Base-by-base conservation (phyloP, 2,797 vertebrate species). In the Oryzias dopingdopingensis region DNA sequence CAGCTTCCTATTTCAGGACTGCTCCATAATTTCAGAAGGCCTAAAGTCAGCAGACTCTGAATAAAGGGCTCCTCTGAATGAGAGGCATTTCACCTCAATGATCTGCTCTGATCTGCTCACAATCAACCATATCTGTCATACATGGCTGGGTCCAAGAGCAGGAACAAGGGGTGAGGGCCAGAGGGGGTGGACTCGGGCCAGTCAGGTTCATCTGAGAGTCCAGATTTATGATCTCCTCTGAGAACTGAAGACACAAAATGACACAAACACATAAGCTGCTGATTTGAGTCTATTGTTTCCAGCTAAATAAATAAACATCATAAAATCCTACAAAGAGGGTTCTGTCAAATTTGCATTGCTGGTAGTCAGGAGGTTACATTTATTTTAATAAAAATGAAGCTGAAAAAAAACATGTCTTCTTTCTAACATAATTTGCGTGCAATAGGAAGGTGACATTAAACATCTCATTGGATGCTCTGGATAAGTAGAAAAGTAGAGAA, bases 1-100 rank as follows among this genome's bases (percentile, higher is more conserved):
- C 66, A 13, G 76, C 80, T 89, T 85, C 86, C 86, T 84, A 68
- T 84, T 86, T 86, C 75, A 83, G 81, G 82, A 84, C 87, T 87
- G 82, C 85, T 69, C 67, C 66, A 84, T 82, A 62, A 84, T 87
- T 90, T 88, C 86, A 88, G 84, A 79, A 83, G 76, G 67, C 61
- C 80, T 56, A 59, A 83, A 89, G 84, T 90, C 86, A 88, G 80
- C 61, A 62, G 92, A 53, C 24, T 5, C 23, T 22, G 48, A 14
- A 51, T 57, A 74, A 85, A 78, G 62, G 51, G 56, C 49, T 71
- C 68, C 72, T 79, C 56, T 83, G 77, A 86, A 88, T 80, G 81
- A 85, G 74, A 80, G 77, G 65, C 65, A 77, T 76, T 85, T 88
- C 82, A 83, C 72, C 65, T 80, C 84, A 70, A 71, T 81, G 82